Base-by-base conservation (phyloP, 2,888 invertebrate species). In the Ypsolopha sequella region DNA sequence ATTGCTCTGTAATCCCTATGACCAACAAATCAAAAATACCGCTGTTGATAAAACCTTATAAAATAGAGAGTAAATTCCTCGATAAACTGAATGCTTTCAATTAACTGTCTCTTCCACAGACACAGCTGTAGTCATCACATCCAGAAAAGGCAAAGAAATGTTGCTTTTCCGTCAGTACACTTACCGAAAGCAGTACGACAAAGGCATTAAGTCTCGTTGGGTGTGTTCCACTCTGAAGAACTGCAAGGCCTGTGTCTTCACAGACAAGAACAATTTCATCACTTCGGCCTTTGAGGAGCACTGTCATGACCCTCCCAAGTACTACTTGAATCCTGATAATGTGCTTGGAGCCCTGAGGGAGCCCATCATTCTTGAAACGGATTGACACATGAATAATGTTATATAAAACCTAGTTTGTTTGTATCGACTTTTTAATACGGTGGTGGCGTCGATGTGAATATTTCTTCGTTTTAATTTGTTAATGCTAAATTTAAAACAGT, bases 71-170 rank as follows among this genome's bases (percentile, higher is more conserved):
- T n/a, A n/a, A n/a, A n/a, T n/a, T n/a, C n/a, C n/a, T n/a, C n/a
- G n/a, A n/a, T n/a, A n/a, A n/a, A n/a, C n/a, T n/a, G n/a, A n/a
- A n/a, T n/a, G n/a, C n/a, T n/a, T 3, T 24, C 24, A 24, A 24
- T 24, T 24, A 3, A 24, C 24, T 24, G 4, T 38, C 6, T 41
- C 13, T 43, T 35, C 35, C 24, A 11, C 65, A 84, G 82, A 80
- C 41, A 60, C 73, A 24, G 76, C 80, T 1, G 64, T 80, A 1
- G 67, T 82, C 4, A 75, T 85, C 51, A 84, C 76, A 33, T 85
- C 85, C 6, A 69, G 85, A 1, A 84, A 84, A 64, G 84, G 84
- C 10, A 84, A 75, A 56, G 77, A 82, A 54, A 80, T 86, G 67
- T 66, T 86, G 0, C 65, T 85, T 4, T 81, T 76, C 58, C 71